Conservation (phyloP, 2,888 invertebrate genomes). For the Cryptus armator region DNA sequence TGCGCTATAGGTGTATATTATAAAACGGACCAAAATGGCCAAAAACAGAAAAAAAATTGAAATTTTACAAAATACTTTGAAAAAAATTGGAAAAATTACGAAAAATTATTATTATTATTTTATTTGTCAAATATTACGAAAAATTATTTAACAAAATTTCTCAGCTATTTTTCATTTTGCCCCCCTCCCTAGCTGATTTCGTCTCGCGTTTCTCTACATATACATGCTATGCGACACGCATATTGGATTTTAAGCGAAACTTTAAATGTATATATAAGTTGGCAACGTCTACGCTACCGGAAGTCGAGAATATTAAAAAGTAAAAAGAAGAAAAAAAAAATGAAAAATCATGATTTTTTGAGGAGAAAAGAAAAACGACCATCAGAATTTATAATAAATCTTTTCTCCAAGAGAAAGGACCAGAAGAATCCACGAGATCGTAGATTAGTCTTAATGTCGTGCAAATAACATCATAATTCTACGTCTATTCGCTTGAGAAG, state of each 20-base stretch:
- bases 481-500: background rate
- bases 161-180: too few relatives aligned
- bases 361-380: background rate
- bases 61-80: too few relatives aligned
- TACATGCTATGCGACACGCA: background rate
- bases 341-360: background rate
- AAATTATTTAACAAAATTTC: too few relatives aligned
- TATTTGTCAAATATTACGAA: too few relatives aligned
- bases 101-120: too few relatives aligned
- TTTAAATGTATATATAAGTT: background rate
- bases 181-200: too few relatives aligned
- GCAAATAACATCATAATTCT: background rate
- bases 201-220: background rate
- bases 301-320: background rate
- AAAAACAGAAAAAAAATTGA: too few relatives aligned
- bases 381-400: background rate
- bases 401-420: background rate
- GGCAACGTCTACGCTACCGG: background rate
- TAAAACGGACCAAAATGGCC: too few relatives aligned
- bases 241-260: background rate
- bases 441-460: background rate
- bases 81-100: too few relatives aligned
- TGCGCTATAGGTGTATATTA: too few relatives aligned
- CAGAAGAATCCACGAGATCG: background rate
- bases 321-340: background rate